These are phyloP conservation scores for Clarias fuscus DNA, from an alignment of 2,797 vertebrate genomes.

Conservation along the genomic window DNA sequence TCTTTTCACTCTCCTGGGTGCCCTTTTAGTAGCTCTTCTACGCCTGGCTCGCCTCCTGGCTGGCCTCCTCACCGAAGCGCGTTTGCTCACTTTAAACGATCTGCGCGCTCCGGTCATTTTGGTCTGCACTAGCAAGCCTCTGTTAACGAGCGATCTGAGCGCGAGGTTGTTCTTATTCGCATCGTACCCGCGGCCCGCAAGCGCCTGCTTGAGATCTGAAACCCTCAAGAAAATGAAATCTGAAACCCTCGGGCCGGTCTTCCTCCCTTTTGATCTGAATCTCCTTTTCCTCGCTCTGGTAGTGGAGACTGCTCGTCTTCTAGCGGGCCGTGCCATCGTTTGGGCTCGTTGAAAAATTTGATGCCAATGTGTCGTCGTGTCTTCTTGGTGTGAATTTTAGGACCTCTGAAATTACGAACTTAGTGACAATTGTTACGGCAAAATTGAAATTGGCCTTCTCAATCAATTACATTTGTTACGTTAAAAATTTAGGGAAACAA, in stretches of 20 bases:
- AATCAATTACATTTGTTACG: too few relatives aligned
- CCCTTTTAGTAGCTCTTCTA: constrained; percentile 46
- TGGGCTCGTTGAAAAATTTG: too few relatives aligned
- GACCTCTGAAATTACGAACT: too few relatives aligned
- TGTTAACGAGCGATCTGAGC: constrained; percentile 70
- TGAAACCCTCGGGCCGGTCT: constrained; percentile 52
- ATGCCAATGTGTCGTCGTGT: too few relatives aligned
- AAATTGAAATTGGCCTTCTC: too few relatives aligned
- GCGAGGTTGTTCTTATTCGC: constrained; percentile 76
- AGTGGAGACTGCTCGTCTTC: constrained; percentile 51
- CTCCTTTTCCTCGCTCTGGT: constrained; percentile 56
- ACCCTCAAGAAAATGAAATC: constrained; percentile 57
- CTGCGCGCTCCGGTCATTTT: constrained; percentile 58
- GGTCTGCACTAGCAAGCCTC: constrained; percentile 72
- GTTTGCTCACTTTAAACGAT: constrained; percentile 59
- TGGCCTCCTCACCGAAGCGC: constrained; percentile 37
- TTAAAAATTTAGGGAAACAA: too few relatives aligned
- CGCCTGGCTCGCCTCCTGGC: constrained; percentile 49
- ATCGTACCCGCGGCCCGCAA: constrained; percentile 62
- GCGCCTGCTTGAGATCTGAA: constrained; percentile 50
- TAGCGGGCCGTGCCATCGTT: constrained; percentile 57
- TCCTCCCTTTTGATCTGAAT: neutral
- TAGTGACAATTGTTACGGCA: too few relatives aligned
- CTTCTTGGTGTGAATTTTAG: too few relatives aligned
- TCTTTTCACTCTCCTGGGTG: constrained; percentile 56